phyloP scores from a whole-genome alignment of 2,888 invertebrate genomes.

The Cephus runcator region DNA sequence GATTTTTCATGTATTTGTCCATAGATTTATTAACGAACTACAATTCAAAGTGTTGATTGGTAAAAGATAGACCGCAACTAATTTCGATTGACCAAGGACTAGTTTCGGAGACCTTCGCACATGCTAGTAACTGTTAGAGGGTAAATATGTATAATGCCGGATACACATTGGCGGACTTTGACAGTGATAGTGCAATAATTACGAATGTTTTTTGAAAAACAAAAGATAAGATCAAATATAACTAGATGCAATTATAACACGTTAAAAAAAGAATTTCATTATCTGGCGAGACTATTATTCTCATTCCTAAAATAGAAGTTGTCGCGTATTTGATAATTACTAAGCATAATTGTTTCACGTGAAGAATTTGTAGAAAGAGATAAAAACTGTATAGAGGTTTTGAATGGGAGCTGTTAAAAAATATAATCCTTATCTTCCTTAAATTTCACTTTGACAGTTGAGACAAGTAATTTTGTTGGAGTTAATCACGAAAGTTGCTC shows the following conservation, averaged over 20 bases:
- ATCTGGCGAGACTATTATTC: background rate
- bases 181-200: background rate
- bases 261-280: background rate
- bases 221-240: background rate
- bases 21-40: background rate
- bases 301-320: background rate
- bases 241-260: background rate
- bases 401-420: background rate
- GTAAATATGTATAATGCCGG: background rate
- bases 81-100: background rate
- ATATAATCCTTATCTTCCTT: background rate
- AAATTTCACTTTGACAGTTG: background rate
- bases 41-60: background rate
- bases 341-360: background rate
- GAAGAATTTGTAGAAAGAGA: background rate
- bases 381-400: background rate
- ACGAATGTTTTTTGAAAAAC: background rate
- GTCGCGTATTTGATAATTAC: background rate
- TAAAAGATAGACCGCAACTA: background rate
- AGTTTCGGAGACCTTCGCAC: background rate
- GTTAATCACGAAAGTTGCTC: background rate
- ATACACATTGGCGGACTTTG: background rate
- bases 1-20: background rate
- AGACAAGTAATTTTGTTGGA: background rate
- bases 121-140: background rate